Conservation (phyloP, 2,888 invertebrate genomes). For the Nomada hirtipes region DNA sequence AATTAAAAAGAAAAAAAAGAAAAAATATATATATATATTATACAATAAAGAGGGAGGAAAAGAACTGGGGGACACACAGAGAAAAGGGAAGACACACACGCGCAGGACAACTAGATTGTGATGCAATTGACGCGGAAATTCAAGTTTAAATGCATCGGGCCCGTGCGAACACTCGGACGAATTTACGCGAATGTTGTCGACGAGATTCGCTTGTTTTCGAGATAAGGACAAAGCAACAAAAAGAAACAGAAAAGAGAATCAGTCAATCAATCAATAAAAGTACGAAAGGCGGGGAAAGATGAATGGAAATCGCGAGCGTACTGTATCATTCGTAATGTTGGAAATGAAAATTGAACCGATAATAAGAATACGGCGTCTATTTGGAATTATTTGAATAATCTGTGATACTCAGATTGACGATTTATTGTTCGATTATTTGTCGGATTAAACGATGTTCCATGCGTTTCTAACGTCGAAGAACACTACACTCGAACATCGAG, state of each 20-base stretch:
- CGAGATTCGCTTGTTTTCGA: slow-evolving; percentile 23
- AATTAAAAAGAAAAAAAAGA: slow-evolving; percentile 53
- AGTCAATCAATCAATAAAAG: background rate
- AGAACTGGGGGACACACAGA: slow-evolving; percentile 27
- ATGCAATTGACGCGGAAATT: slow-evolving; percentile 64
- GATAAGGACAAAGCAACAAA: background rate
- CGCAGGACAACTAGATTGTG: slow-evolving; percentile 37
- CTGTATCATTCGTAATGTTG: slow-evolving; percentile 24
- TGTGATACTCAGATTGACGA: slow-evolving; percentile 59
- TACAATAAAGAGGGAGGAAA: slow-evolving; percentile 28
- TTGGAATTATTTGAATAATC: slow-evolving; percentile 57
- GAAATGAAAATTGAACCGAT: slow-evolving; percentile 16
- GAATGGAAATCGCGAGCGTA: slow-evolving; percentile 2
- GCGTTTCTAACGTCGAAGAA: slow-evolving; percentile 38
- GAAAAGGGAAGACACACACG: slow-evolving; percentile 31
- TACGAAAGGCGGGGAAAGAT: background rate
- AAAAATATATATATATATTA: slow-evolving; percentile 58
- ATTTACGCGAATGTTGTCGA: slow-evolving; percentile 18
- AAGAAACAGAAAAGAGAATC: background rate
- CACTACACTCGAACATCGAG: slow-evolving; percentile 31
- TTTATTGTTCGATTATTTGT: slow-evolving; percentile 45
- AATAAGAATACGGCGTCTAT: slow-evolving; percentile 30
- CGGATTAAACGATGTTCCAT: slow-evolving; percentile 35
- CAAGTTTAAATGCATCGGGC: slow-evolving; percentile 60
- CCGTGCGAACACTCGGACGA: slow-evolving; percentile 64